Percentiles rank a stretch among this genome's conserved stretches.
phyloP scores from a whole-genome alignment of 2,113 vertebrate genomes.

The Nycticorax nycticorax region DNA sequence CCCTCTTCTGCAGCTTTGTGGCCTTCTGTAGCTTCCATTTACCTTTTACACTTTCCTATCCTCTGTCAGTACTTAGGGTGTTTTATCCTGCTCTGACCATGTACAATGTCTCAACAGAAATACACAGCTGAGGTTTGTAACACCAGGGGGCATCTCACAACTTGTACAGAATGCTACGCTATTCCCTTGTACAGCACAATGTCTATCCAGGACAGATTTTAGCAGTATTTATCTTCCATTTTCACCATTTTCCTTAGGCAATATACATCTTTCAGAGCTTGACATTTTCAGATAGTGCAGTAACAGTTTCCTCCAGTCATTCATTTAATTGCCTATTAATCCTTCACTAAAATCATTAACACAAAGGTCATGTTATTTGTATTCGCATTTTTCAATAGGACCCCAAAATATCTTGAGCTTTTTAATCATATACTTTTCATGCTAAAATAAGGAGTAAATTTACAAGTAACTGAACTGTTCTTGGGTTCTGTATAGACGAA shows the following conservation, averaged over 20 bases:
- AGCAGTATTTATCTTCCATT: not conserved
- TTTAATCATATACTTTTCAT: not conserved
- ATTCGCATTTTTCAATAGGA: not conserved
- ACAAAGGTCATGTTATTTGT: not conserved
- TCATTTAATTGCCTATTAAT: not conserved
- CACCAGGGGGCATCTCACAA: conserved; percentile 43
- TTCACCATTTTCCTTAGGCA: not conserved
- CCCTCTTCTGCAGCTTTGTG: not conserved
- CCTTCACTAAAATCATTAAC: not conserved
- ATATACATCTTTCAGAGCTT: not conserved
- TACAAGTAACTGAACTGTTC: not conserved
- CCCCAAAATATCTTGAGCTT: not conserved
- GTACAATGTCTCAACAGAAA: not conserved
- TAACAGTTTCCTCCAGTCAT: not conserved
- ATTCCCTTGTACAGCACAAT: not conserved
- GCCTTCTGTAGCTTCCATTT: not conserved
- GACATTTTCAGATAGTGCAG: not conserved
- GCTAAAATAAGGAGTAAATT: not conserved
- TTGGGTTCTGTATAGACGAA: not conserved
- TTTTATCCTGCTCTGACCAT: not conserved
- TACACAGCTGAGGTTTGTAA: not conserved
- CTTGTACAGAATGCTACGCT: not conserved
- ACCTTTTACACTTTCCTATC: not conserved
- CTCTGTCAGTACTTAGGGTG: not conserved
- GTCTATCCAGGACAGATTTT: not conserved